Base-by-base conservation (phyloP, 2,113 vertebrate genomes). In the Mustelus asterias region DNA sequence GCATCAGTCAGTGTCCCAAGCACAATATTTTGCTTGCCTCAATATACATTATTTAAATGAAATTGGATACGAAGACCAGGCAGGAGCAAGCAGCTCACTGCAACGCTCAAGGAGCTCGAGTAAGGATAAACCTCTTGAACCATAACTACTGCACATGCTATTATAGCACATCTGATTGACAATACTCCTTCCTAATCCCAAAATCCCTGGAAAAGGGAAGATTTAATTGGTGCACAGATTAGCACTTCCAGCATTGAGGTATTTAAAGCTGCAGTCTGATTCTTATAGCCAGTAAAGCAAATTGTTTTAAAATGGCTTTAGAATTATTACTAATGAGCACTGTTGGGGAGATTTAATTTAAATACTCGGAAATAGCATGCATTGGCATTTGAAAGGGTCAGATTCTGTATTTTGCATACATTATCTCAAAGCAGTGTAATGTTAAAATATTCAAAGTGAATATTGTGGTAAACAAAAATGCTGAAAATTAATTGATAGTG, bases 1-100 rank as follows among this genome's bases (percentile, higher is more conserved):
- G 97, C 98, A 98, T 98, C 97, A 98, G 98, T 98, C 96, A 98
- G 96, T 97, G 97, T 97, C 96, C 96, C 97, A 96, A 96, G 97
- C 98, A 97, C 98, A 97, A 97, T 98, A 97, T 97, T 97, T 98
- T 96, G 97, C 97, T 96, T 93, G 97, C 97, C 97, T 96, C 96
- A 96, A 97, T 97, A 97, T 97, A 97, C 97, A 98, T 98, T 97
- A 97, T 97, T 98, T 97, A 98, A 96, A 0, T 16, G 1, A 97
- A 97, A 95, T 97, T 96, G 97, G 95, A 96, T 86, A 96, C 96
- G 97, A 97, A 67, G 96, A 97, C 97, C 97, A 26, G 95, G 97
- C 96, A 96, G 96, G 94, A 54, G 94, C 22, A 94, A 94, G 24
- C 65, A 94, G 60, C 41, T 70, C 67, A 13, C 65, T 69, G 65